Evolutionary conservation across 2,797 vertebrate species (phyloP).

Genomic region (Lemur catta): DNA sequence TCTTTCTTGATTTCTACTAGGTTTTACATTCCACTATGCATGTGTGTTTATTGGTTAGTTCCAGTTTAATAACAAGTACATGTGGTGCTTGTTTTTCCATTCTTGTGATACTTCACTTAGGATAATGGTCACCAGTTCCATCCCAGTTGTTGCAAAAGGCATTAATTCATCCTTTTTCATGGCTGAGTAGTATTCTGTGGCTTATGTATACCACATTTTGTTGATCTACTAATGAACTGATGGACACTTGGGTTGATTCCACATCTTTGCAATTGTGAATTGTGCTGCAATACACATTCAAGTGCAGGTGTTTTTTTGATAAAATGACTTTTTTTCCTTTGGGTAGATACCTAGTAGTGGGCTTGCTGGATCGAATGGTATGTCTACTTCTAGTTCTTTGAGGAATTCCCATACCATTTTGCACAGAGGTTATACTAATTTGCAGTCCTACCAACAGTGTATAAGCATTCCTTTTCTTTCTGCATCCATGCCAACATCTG

Average conservation of each 20-base stretch:
- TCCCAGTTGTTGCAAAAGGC: not conserved
- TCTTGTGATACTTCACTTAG: not conserved
- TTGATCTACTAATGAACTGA: not conserved
- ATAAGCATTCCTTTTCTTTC: not conserved
- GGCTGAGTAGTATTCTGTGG: not conserved
- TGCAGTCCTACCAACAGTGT: not conserved
- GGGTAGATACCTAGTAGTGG: not conserved
- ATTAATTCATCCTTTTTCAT: not conserved
- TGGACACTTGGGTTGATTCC: not conserved
- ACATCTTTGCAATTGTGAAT: not conserved
- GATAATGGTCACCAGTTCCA: not conserved
- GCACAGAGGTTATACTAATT: not conserved
- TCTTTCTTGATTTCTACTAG: not conserved
- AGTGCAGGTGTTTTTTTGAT: not conserved
- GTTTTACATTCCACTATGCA: not conserved
- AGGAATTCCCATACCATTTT: not conserved
- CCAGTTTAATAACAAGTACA: not conserved
- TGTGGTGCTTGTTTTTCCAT: not conserved
- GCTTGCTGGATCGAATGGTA: not conserved
- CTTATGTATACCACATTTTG: not conserved
- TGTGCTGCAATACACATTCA: not conserved
- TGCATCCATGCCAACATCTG: not conserved
- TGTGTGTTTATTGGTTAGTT: not conserved
- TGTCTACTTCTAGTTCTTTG: not conserved
- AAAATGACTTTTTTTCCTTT: not conserved